phyloP scores from a whole-genome alignment of 2,113 vertebrate species.

The Australoheros scitulus region DNA sequence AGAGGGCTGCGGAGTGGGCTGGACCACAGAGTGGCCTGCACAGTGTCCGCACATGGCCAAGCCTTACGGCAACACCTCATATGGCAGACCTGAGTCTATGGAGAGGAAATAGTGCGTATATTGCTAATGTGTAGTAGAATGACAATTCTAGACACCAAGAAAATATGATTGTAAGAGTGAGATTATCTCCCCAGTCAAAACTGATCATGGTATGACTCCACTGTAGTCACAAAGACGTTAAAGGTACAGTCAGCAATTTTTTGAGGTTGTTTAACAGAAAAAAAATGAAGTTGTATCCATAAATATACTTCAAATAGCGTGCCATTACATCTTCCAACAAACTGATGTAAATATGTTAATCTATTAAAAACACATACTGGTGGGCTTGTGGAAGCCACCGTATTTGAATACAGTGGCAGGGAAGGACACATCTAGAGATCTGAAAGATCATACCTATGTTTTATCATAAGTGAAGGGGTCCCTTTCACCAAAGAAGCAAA shows the following conservation, averaged over 20 bases:
- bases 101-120: background rate
- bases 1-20: constrained; percentile 31
- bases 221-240: background rate
- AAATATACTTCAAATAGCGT: no score
- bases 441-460: no score
- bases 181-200: background rate
- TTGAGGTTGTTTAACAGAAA: no score
- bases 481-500: no score
- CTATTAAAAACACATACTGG: no score
- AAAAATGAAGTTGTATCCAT: no score
- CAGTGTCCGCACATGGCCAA: constrained; percentile 60
- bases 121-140: background rate
- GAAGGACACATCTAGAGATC: no score
- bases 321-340: no score
- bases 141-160: background rate
- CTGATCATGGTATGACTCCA: background rate
- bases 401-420: no score
- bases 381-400: no score
- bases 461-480: no score
- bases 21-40: constrained; percentile 57
- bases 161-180: background rate
- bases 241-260: background rate
- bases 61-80: constrained; percentile 53
- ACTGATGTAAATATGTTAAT: no score
- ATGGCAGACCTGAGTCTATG: constrained; percentile 11